These are phyloP conservation scores for Botia kubotai DNA, from an alignment of 2,797 vertebrate species.

Conservation along the genomic window DNA sequence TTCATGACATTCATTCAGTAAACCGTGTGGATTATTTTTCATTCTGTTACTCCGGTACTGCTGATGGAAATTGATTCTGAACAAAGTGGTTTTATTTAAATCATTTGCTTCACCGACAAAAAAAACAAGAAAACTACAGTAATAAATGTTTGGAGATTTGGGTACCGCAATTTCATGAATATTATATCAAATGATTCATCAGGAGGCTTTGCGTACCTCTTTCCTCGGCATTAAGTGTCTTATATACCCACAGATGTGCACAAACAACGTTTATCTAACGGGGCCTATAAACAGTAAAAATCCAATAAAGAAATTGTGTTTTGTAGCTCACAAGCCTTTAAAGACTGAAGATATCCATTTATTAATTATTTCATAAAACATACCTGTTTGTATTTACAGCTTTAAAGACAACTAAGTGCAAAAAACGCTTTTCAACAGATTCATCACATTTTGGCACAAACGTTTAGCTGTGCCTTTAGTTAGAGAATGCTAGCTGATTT, in stretches of 20 bases:
- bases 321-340: not conserved
- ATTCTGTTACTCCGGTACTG: constrained; percentile 28
- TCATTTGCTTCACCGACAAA: constrained; percentile 27
- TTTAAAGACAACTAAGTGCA: not conserved
- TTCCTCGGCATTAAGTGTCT: not conserved
- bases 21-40: constrained; percentile 38
- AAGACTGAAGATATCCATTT: not conserved
- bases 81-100: constrained; percentile 34
- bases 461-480: too few relatives aligned
- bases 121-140: constrained; percentile 29
- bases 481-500: not conserved
- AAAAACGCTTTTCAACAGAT: not conserved
- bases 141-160: constrained; percentile 42
- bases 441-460: too few relatives aligned
- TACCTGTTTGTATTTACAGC: not conserved
- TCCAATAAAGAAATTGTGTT: not conserved
- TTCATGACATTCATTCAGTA: constrained; percentile 43
- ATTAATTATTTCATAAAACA: not conserved
- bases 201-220: not conserved
- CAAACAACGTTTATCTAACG: not conserved
- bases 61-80: constrained; percentile 18
- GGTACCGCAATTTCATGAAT: not conserved
- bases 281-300: not conserved
- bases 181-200: constrained; percentile 10
- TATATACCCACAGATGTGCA: not conserved